Evolutionary conservation across 2,797 vertebrate species (phyloP), one percentile per base, ranked within the genome.

Genomic region (Phrynocephalus vlangalii): DNA sequence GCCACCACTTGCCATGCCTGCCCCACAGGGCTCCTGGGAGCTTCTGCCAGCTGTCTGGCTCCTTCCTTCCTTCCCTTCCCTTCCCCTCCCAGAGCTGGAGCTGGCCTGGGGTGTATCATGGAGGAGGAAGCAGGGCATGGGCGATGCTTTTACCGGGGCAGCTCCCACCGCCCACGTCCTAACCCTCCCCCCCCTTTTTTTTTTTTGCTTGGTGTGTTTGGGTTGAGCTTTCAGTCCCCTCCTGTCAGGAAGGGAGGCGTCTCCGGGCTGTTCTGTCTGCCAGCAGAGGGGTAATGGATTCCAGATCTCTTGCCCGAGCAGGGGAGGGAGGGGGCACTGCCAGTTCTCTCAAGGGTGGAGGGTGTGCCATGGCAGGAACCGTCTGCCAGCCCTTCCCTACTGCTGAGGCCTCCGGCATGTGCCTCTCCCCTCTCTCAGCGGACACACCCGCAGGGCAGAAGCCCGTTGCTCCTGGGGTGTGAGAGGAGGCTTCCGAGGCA

Each of bases 171-270:
- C 60, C 60, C 60, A 63, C 5, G 4, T 15, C 18, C 38, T 44
- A 44, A 44, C 0, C 48, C n/a, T n/a, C n/a, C 66, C 16, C 26
- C 20, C 1, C 22, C 13, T 5, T 9, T 11, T 3, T 33, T 3
- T 18, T 6, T 73, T 38, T 20, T 20, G 30, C 30, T 60, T 30
- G 33, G 20, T 63, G 75, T 68, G 11, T 84, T 63, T 63, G 83
- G 83, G 30, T 26, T 28, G 52, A 26, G 52, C n/a, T 56, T 18
- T 15, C 38, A 6, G 68, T 44, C 71, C 28, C 72, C 72, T 68
- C 73, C 80, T 2, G 1, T 44, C 83, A 56, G 83, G 87, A 82
- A 85, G 87, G 83, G 83, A 87, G 83, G 71, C 0, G 60, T 52
- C 77, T 63, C 71, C 16, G 4, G 18, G 6, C 24, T 18, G 10